Base-by-base conservation (phyloP, 1,140 invertebrate genomes). In the Glomeris maerens region DNA sequence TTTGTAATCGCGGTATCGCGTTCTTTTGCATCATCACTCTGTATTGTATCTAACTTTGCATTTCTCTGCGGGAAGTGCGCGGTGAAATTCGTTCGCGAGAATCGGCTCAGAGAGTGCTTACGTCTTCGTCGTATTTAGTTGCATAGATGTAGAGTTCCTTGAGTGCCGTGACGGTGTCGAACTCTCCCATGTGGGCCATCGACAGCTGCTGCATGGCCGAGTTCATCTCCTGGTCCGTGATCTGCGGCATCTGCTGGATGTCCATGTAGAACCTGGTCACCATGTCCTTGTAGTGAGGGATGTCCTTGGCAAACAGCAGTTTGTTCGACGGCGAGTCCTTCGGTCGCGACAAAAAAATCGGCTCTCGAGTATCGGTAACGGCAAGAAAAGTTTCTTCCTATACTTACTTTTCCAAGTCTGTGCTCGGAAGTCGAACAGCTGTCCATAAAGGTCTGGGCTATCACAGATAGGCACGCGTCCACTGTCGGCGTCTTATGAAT, bases 371-470 rank as follows among this genome's bases (percentile, higher is more conserved):
- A 28, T 44, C 23, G 38, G 1, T 14, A 10, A 46, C 50, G n/a
- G n/a, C n/a, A n/a, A n/a, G n/a, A n/a, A n/a, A n/a, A n/a, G n/a
- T n/a, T n/a, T n/a, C n/a, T n/a, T n/a, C n/a, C n/a, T n/a, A n/a
- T 27, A 62, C 45, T 45, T 46, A 59, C 49, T 69, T 93, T 91
- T 52, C 88, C 88, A 5, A 92, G 71, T 40, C 87, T 73, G 64
- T 91, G 86, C 64, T 92, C 85, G 4, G 79, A 78, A 50, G 86
- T 83, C 14, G 87, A 90, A 65, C 89, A 94, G 0, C 88, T 80
- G 66, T 95, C 91, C 84, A 95, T 94, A 65, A 96, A 86, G 2
- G 90, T 93, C 71, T 96, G 92, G 23, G 91, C 90, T 57, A 96
- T 88, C 27, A 94, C 90, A 55, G 86, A 90, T 27, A 96, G 68